Base-by-base conservation (phyloP, 2,113 vertebrate genomes). In the Neogale vison region DNA sequence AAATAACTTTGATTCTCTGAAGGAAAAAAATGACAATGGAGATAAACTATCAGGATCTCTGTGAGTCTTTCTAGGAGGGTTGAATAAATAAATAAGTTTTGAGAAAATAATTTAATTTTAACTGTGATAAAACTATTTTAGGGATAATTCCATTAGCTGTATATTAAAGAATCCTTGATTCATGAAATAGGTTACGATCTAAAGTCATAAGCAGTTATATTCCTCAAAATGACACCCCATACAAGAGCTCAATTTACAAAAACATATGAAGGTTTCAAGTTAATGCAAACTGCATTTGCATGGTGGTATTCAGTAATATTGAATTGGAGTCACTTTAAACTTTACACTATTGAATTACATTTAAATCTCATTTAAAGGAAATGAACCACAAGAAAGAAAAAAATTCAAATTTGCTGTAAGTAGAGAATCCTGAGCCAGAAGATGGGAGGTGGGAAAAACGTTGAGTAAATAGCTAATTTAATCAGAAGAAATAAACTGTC, bases 61-160 rank as follows among this genome's bases (percentile, higher is more conserved):
- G 21, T 94, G 36, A 82, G 6, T 72, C 24, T 69, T 88, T 88
- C 20, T 13, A 92, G 52, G 61, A 97, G n/a, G 21, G 36, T 3
- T 89, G 69, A 83, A 80, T 83, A 92, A 84, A 69, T 94, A 94
- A 95, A 94, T 96, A 85, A 82, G 31, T 88, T 97, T 94, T 94
- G 26, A 95, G 81, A 29, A 93, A 97, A 91, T 94, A 94, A 96
- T 85, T 96, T 61, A 84, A 93, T 87, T 97, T 96, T 84, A 97
- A 76, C 29, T 90, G 67, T 88, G 96, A 87, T 83, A 87, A 95
- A 95, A 83, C 59, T 90, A 83, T 80, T 91, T 97, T 91, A 94
- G 82, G 96, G 88, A 94, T 96, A 94, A 97, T 97, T 96, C 23
- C 36, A 97, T 93, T 97, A 94, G 82, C 31, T 95, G 8, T 11